These are phyloP conservation scores for Cheilosia impressa DNA, from an alignment of 2,888 invertebrate species.

Conservation along the genomic window DNA sequence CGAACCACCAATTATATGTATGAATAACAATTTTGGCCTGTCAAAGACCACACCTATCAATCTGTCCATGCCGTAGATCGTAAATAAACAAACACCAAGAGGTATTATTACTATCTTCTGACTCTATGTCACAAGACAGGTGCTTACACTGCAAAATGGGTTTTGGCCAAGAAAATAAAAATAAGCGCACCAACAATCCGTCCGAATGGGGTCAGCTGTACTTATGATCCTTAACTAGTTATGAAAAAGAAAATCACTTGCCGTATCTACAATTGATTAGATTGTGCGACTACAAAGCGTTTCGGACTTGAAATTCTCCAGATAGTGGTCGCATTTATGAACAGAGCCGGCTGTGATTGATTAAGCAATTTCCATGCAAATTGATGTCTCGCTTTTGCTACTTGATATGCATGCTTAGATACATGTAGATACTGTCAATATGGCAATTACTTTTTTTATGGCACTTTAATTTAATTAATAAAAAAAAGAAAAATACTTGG, in stretches of 20 bases:
- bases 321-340: not conserved
- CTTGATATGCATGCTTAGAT: constrained; percentile 53
- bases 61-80: constrained; percentile 46
- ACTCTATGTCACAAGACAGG: constrained; percentile 49
- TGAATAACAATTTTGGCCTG: constrained; percentile 49
- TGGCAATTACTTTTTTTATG: constrained; percentile 37
- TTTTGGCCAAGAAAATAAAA: not conserved
- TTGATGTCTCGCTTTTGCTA: constrained; percentile 51
- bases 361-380: constrained; percentile 70
- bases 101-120: not conserved
- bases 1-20: constrained; percentile 58
- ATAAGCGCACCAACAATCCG: not conserved
- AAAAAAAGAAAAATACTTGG: constrained; percentile 12
- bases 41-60: constrained; percentile 53
- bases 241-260: not conserved
- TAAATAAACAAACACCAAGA: constrained; percentile 34
- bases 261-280: constrained; percentile 50
- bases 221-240: constrained; percentile 21
- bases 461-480: constrained; percentile 56
- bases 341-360: constrained; percentile 43
- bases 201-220: constrained; percentile 40
- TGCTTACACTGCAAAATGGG: constrained; percentile 11
- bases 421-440: constrained; percentile 4
- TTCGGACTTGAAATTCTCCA: not conserved
- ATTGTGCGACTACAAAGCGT: constrained; percentile 24